Evolutionary conservation across 2,113 vertebrate genomes (phyloP), one percentile per base, ranked within the genome.

Genomic region (Stegastes partitus): DNA sequence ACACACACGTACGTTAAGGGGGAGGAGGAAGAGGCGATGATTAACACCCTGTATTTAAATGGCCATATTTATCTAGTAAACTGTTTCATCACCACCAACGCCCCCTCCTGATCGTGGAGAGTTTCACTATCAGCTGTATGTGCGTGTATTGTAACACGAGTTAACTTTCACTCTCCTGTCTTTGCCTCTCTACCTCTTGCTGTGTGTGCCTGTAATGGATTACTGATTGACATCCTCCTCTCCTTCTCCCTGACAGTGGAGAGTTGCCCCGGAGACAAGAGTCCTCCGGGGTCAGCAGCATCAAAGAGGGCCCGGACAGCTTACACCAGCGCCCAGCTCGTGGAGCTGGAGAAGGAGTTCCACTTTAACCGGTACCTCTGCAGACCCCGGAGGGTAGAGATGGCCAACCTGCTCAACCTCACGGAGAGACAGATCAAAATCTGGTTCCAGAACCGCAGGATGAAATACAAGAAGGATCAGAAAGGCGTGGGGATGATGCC

Each of bases 381-480:
- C 91, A 95, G 97, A 87, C 97, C 97, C 15, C 93, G 98, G 79
- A 94, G 97, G 71, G 97, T 99, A 86, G 98, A 99, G 92, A 99
- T 99, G 97, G 98, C 98, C 54, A 99, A 98, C 92, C 90, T 99
- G 88, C 96, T 99, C 81, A 99, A 97, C 92, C 97, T 99, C 87
- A 98, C 98, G 0, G 98, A 99, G 90, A 96, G 98, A 93, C 98
- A 99, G 94, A 99, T 99, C 87, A 99, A 99, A 94, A 99, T 99
- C 90, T 99, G 98, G 98, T 99, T 99, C 92, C 98, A 99, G 93
- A 99, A 99, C 87, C 97, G 97, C 74, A 95, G 98, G 88, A 99
- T 99, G 98, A 99, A 99, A 78, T 99, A 99, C 92, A 99, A 99
- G 94, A 99, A 99, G 91, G 97, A 99, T 95, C 98, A 99, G 89